Conservation (phyloP, 2,113 vertebrate genomes). For the Asarcornis scutulata region DNA sequence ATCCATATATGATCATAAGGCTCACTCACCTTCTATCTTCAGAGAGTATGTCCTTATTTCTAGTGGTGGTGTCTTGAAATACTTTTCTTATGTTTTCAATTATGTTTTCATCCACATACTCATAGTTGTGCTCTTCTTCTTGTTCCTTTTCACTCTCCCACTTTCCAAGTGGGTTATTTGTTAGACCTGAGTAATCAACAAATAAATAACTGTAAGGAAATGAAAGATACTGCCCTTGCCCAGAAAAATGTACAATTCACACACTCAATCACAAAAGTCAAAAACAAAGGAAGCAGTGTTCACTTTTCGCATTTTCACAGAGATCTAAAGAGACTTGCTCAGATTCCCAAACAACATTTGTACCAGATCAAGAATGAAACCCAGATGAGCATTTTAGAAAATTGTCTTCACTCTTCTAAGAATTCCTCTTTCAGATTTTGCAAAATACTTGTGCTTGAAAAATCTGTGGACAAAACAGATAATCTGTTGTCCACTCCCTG, state of each 20-base stretch:
- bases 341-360: neutral
- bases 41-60: neutral
- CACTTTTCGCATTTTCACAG: neutral
- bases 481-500: neutral
- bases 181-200: constrained; percentile 22
- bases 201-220: neutral
- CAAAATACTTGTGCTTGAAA: neutral
- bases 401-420: neutral
- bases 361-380: neutral
- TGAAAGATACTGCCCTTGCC: neutral
- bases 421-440: neutral
- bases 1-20: neutral
- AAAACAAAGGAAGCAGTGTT: neutral
- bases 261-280: neutral
- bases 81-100: constrained; percentile 61
- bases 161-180: neutral
- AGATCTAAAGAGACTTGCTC: neutral
- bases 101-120: constrained; percentile 60
- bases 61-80: constrained; percentile 6
- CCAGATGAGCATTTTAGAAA: neutral
- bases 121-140: constrained; percentile 38
- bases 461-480: neutral
- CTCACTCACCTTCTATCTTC: constrained; percentile 1
- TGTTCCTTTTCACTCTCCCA: neutral
- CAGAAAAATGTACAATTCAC: neutral